These are phyloP conservation scores for Stenchaetothrips biformis DNA, from an alignment of 2,888 invertebrate species.

Conservation along the genomic window DNA sequence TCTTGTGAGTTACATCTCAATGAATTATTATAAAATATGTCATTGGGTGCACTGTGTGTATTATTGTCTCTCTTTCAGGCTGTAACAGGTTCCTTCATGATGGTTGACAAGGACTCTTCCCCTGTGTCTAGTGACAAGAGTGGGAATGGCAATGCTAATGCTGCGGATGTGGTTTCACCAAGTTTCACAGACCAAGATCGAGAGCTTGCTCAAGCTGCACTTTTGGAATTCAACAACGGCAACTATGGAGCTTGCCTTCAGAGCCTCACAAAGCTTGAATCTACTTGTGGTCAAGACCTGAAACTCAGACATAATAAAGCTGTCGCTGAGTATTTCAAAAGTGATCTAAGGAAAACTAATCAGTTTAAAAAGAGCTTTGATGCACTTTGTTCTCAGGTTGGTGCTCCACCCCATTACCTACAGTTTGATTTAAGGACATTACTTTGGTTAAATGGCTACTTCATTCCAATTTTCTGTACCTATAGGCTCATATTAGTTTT, in stretches of 20 bases:
- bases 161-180: constrained; percentile 39
- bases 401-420: constrained; percentile 9
- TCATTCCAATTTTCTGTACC: constrained; percentile 29
- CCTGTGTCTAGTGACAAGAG: not conserved
- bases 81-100: not conserved
- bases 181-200: constrained; percentile 49
- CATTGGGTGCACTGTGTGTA: no score
- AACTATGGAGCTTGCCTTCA: constrained; percentile 46
- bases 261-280: constrained; percentile 52
- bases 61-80: no score
- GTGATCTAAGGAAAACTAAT: constrained; percentile 67
- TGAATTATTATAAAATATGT: no score
- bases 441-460: constrained; percentile 29
- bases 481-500: constrained; percentile 46
- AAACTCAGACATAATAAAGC: constrained; percentile 79
- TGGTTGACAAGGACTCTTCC: not conserved
- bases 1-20: no score
- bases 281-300: constrained; percentile 58
- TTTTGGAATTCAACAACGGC: constrained; percentile 54
- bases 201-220: constrained; percentile 57
- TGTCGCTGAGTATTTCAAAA: constrained; percentile 73
- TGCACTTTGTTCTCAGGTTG: constrained; percentile 50
- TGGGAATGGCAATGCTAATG: constrained; percentile 5
- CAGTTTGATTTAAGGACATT: constrained; percentile 28
- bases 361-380: constrained; percentile 64